A percentile compares a stretch with the other conserved stretches of the same genome.
These are phyloP conservation scores for Crotophaga sulcirostris DNA, from an alignment of 2,113 vertebrate genomes.

Conservation along the genomic window DNA sequence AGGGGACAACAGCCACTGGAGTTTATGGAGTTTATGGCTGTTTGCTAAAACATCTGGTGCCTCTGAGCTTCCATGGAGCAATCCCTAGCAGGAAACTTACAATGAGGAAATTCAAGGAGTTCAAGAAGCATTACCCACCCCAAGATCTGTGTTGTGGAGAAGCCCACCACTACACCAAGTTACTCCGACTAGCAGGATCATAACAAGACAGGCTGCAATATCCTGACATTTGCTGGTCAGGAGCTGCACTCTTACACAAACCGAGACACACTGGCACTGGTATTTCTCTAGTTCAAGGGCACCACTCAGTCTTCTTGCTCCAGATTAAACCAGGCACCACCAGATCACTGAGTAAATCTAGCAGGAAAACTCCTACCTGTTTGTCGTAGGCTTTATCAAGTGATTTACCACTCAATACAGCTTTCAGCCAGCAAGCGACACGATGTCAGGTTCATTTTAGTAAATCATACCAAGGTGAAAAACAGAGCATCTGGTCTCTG, in stretches of 20 bases:
- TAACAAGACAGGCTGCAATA: background rate
- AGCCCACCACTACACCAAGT: background rate
- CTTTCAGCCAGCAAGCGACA: background rate
- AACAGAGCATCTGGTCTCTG: background rate
- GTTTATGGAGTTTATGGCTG: background rate
- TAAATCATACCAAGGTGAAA: background rate
- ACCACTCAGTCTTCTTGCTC: accelerated
- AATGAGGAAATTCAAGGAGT: background rate
- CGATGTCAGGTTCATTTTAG: background rate
- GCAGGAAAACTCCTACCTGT: background rate
- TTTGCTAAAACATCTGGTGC: background rate
- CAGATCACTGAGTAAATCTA: background rate
- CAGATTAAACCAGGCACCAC: background rate
- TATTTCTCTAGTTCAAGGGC: background rate
- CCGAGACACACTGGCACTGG: background rate
- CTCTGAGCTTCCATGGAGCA: background rate
- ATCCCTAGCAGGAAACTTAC: background rate
- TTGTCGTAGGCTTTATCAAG: background rate
- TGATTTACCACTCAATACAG: background rate
- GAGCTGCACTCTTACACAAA: background rate
- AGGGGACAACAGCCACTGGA: background rate
- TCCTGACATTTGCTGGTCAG: background rate
- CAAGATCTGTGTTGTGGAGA: background rate
- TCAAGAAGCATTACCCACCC: background rate
- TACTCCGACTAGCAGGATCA: background rate